A percentile compares a stretch with the other conserved stretches of the same genome.
Evolutionary conservation across 2,888 invertebrate genomes (phyloP).

Genomic region (Caenorhabditis sp.): DNA sequence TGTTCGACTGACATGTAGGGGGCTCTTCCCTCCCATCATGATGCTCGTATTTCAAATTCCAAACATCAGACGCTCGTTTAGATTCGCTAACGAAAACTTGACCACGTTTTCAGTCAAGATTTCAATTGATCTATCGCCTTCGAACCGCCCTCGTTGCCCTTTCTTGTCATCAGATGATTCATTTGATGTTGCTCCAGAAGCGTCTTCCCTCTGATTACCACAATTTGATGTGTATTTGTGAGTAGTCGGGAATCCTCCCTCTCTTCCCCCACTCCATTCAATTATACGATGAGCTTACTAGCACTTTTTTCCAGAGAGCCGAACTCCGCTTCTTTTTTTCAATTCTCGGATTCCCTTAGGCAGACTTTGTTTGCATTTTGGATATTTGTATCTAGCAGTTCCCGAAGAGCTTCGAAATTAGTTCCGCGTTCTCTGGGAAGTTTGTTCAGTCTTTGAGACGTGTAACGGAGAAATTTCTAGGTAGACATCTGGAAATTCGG

Average conservation of each 20-base stretch:
- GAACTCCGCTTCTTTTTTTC: constrained; percentile 15
- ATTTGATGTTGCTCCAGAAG: constrained; percentile 1
- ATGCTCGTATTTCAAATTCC: constrained; percentile 30
- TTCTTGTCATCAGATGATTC: constrained; percentile 10
- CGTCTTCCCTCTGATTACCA: constrained; percentile 51
- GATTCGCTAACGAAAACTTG: constrained; percentile 1
- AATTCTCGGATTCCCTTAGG: constrained; percentile 5
- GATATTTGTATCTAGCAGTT: background rate
- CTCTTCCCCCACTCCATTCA: constrained; percentile 40
- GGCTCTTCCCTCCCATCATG: no score
- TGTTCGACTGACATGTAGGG: constrained; percentile 1
- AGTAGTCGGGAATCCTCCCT: background rate
- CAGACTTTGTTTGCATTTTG: constrained; percentile 31
- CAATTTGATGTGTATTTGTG: constrained; percentile 36
- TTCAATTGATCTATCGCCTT: constrained; percentile 10
- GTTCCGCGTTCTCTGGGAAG: background rate
- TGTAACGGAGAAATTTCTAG: no score
- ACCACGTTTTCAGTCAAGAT: background rate
- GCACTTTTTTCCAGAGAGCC: constrained; percentile 40
- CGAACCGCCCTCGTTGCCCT: background rate
- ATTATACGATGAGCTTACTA: constrained; percentile 59
- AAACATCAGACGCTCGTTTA: constrained; percentile 41
- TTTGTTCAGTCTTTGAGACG: no score
- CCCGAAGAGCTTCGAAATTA: background rate
- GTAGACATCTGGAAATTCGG: background rate